Percentiles rank a stretch among this genome's conserved stretches.
Conservation (phyloP, 2,888 invertebrate genomes). For the Melanostoma scalare region DNA sequence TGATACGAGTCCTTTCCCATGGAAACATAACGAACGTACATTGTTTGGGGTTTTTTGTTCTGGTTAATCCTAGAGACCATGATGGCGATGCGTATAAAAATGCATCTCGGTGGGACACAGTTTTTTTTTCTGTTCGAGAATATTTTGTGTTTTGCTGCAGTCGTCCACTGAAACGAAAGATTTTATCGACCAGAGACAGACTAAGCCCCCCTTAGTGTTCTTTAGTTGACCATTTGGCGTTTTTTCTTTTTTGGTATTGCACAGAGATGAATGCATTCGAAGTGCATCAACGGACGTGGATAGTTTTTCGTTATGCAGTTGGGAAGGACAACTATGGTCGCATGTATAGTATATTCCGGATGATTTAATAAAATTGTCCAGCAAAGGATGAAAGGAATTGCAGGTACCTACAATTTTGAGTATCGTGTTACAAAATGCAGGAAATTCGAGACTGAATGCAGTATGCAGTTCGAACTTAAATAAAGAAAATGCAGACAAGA, state of each 20-base stretch:
- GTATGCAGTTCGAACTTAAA: constrained; percentile 51
- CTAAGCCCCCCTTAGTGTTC: constrained; percentile 2
- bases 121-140: constrained; percentile 3
- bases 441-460: constrained; percentile 45
- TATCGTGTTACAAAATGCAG: constrained; percentile 60
- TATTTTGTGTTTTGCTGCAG: neutral
- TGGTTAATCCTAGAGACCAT: constrained; percentile 43
- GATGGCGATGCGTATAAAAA: constrained; percentile 55
- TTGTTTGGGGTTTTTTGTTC: constrained; percentile 53
- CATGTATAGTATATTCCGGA: constrained; percentile 5
- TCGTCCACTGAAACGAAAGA: constrained; percentile 39
- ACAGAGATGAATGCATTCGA: constrained; percentile 51
- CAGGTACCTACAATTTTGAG: constrained; percentile 15
- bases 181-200: constrained; percentile 43
- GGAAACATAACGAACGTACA: constrained; percentile 15
- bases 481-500: neutral
- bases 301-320: constrained; percentile 40
- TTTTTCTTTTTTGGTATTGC: neutral
- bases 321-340: constrained; percentile 23
- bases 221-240: constrained; percentile 26
- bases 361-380: constrained; percentile 39
- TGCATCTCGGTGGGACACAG: constrained; percentile 55
- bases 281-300: constrained; percentile 47
- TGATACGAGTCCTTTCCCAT: constrained; percentile 57
- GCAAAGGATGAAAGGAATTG: constrained; percentile 48